Evolutionary conservation across 2,888 invertebrate genomes (phyloP), one percentile per base, ranked within the genome.

Genomic region (Keiferia lycopersicella): DNA sequence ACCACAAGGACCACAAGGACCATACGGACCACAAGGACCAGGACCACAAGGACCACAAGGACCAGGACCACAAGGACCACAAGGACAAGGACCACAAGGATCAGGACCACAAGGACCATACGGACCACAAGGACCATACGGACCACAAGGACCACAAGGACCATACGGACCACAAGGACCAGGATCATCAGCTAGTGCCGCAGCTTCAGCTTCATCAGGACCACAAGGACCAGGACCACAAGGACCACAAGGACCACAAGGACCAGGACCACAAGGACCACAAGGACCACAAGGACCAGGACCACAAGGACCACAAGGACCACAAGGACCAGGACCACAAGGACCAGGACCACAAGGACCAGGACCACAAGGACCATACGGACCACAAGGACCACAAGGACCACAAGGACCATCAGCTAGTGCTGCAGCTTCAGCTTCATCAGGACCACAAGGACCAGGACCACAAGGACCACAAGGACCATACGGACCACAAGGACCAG

Each of bases 191-290:
- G 68, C 67, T 34, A 41, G 67, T 0, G 61, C 69, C 26, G 59
- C 68, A 11, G 61, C 68, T 7, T 64, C 65, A 51, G 62, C 64
- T 34, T 58, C 58, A 18, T 58, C 58, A 18, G 57, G 56, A 56
- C 26, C 30, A 56, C 18, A 20, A 12, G 20, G 22, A 64, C 34
- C 45, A 64, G 22, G 64, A 45, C 61, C 64, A 63, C 12, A 50
- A 22, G 68, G 66, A 65, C 66, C 60, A 50, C n/a, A 65, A 3
- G 62, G 65, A 45, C 61, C 64, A 63, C 12, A 50, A 22, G 68
- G 66, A 65, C 66, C 60, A 50, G 50, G 50, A 51, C 10, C 50
- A 26, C 30, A 30, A 30, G 30, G 30, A 30, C 30, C 50, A 11
- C 30, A 30, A 30, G 56, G 30, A 30, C 30, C 56, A 30, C 3